phyloP scores from a whole-genome alignment of 2,113 vertebrate species.

The Lepisosteus osseus region DNA sequence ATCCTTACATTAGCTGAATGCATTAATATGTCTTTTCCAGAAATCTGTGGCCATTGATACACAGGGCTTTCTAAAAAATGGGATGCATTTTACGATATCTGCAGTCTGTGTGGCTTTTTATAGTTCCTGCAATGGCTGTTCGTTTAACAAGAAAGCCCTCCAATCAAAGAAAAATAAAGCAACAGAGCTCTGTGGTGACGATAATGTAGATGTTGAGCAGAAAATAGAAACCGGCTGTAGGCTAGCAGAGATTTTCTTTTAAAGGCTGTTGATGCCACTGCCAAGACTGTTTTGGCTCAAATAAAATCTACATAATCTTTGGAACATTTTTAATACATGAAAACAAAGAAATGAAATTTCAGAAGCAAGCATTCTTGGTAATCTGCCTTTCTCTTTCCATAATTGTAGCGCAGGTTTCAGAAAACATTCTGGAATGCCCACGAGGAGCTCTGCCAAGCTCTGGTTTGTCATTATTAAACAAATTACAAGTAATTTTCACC shows the following conservation, averaged over 20 bases:
- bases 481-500: too few species aligned
- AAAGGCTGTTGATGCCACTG: slow-evolving; percentile 20
- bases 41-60: too few species aligned
- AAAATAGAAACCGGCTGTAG: slow-evolving; percentile 21
- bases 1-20: too few species aligned
- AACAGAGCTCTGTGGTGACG: slow-evolving; percentile 10
- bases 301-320: slow-evolving; percentile 19
- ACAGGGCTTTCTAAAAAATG: too few species aligned
- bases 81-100: too few species aligned
- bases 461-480: background rate
- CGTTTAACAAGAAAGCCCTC: slow-evolving; percentile 15
- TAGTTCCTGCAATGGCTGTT: slow-evolving; percentile 24
- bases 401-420: background rate
- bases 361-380: background rate
- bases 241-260: slow-evolving; percentile 15
- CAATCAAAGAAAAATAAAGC: slow-evolving; percentile 18
- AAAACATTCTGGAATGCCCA: background rate
- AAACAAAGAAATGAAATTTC: slow-evolving; percentile 5
- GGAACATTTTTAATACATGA: slow-evolving; percentile 9
- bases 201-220: slow-evolving; percentile 19
- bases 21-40: too few species aligned
- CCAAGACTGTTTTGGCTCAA: slow-evolving; percentile 27
- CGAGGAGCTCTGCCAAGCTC: background rate
- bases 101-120: too few species aligned
- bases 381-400: background rate